Conservation (phyloP, 2,888 invertebrate genomes). For the Watsonalla binaria region DNA sequence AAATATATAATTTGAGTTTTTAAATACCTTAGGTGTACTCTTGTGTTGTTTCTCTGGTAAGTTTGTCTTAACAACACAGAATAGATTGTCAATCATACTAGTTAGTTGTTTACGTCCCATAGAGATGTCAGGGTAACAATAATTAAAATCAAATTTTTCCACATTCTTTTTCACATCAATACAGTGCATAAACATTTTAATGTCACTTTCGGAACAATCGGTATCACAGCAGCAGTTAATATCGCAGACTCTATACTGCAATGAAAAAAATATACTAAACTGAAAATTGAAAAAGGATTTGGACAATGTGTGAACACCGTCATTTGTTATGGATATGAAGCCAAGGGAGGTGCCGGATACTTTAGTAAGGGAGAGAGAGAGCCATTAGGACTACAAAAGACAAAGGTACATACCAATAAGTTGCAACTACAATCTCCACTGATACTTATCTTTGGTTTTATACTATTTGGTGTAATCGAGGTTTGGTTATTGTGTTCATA, state of each 20-base stretch:
- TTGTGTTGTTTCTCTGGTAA: slow-evolving; percentile 44
- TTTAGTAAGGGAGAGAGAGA: too few relatives aligned
- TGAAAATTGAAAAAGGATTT: slow-evolving; percentile 3
- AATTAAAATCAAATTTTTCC: slow-evolving; percentile 17
- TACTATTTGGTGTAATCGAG: slow-evolving; percentile 25
- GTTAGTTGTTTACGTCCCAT: slow-evolving; percentile 17
- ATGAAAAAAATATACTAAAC: slow-evolving; percentile 20
- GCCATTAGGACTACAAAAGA: not conserved
- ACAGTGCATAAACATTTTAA: slow-evolving; percentile 80
- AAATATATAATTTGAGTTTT: slow-evolving; percentile 5
- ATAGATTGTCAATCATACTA: slow-evolving; percentile 39
- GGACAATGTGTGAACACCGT: not conserved
- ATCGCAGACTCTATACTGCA: slow-evolving; percentile 83
- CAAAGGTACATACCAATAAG: slow-evolving; percentile 47
- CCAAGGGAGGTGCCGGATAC: too few relatives aligned
- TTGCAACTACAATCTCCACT: slow-evolving; percentile 50
- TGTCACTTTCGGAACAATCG: slow-evolving; percentile 82
- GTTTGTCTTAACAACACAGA: slow-evolving; percentile 63
- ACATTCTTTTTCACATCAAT: slow-evolving; percentile 23
- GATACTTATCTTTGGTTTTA: slow-evolving; percentile 30
- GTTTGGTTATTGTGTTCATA: slow-evolving; percentile 46
- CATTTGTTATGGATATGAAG: too few relatives aligned
- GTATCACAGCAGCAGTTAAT: slow-evolving; percentile 91
- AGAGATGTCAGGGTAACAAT: slow-evolving; percentile 30
- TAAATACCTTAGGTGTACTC: slow-evolving; percentile 31